Conservation (phyloP, 2,113 vertebrate species). For the Cichladusa arquata region DNA sequence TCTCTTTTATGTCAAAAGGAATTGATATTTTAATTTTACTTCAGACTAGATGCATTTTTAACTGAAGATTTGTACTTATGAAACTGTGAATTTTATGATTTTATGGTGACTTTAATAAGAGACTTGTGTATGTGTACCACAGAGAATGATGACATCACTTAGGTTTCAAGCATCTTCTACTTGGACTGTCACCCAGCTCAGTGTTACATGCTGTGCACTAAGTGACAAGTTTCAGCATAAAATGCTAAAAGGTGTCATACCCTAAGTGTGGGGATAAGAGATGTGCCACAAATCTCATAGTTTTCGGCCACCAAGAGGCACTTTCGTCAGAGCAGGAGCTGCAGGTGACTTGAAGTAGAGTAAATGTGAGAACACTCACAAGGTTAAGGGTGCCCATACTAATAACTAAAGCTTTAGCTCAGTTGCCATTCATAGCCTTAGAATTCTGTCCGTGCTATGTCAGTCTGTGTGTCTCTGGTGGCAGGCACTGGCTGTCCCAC, state of each 20-base stretch:
- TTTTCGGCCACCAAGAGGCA: background rate
- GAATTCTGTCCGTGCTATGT: background rate
- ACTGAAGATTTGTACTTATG: background rate
- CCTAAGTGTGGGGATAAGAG: background rate
- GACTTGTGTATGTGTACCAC: background rate
- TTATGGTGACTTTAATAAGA: background rate
- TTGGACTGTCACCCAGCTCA: background rate
- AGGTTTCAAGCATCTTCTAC: background rate
- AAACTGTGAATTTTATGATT: background rate
- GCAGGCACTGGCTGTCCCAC: background rate
- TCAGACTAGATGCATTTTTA: background rate
- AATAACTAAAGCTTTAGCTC: background rate
- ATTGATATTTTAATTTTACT: background rate
- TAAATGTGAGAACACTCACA: background rate
- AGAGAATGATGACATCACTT: background rate
- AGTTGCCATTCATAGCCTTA: background rate
- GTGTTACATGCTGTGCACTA: background rate
- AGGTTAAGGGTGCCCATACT: background rate
- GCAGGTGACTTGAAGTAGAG: background rate
- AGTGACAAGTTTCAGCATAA: background rate
- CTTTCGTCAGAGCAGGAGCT: background rate
- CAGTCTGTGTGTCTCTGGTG: background rate
- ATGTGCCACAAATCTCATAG: background rate
- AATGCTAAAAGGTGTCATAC: background rate
- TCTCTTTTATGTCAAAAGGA: background rate